Percentiles rank a stretch among this genome's conserved stretches.
Evolutionary conservation across 2,888 invertebrate genomes (phyloP).

Genomic region (Nomada ruficornis): DNA sequence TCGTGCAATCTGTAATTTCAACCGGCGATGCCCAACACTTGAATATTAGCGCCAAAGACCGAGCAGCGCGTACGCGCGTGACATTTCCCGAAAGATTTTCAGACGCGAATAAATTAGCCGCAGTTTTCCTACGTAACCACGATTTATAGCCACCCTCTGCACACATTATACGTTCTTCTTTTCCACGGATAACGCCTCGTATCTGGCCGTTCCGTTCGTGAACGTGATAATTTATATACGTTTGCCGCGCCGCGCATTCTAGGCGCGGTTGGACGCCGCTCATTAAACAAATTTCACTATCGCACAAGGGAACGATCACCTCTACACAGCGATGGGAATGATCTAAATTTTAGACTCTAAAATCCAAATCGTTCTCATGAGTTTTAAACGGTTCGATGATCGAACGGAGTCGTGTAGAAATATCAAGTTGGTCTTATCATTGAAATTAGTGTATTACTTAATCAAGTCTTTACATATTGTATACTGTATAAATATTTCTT

Average conservation of each 20-base stretch:
- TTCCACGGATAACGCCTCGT: background rate
- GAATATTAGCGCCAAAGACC: conserved; percentile 7
- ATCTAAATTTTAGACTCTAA: too few relatives aligned
- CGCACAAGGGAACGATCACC: background rate
- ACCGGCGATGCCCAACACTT: conserved; percentile 17
- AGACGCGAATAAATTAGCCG: conserved; percentile 23
- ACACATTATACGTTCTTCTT: conserved; percentile 14
- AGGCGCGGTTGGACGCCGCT: conserved; percentile 22
- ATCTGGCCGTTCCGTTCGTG: background rate
- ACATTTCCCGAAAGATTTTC: conserved; percentile 39
- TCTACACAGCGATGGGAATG: too few relatives aligned
- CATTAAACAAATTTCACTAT: conserved; percentile 32
- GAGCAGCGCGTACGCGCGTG: background rate
- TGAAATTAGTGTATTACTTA: too few relatives aligned
- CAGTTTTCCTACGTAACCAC: background rate
- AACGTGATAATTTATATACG: conserved; percentile 34
- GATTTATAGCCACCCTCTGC: conserved; percentile 23
- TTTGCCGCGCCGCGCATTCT: conserved; percentile 1
- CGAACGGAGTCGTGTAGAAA: too few relatives aligned
- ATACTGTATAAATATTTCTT: too few relatives aligned
- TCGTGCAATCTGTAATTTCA: conserved; percentile 40
- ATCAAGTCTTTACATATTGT: too few relatives aligned
- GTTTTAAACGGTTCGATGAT: too few relatives aligned
- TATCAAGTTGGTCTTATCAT: too few relatives aligned
- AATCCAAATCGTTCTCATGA: too few relatives aligned